A percentile compares a stretch with the other conserved stretches of the same genome.
These are phyloP conservation scores for Euwallacea fornicatus DNA, from an alignment of 1,140 invertebrate genomes.

Conservation along the genomic window DNA sequence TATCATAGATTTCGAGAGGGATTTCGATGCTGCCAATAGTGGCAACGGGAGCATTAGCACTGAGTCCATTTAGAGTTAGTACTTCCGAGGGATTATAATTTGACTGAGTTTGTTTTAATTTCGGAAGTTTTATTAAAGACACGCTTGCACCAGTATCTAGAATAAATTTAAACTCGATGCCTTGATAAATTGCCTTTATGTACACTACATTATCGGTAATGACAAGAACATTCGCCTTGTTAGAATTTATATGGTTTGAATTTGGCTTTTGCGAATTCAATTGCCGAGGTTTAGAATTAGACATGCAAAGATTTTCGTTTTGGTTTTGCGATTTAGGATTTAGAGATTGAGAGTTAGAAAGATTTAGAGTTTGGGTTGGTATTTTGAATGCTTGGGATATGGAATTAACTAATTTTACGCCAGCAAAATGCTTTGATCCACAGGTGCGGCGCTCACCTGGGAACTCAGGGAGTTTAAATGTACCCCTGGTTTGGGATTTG, in stretches of 20 bases:
- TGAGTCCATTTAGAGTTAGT: slow-evolving; percentile 26
- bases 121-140: slow-evolving; percentile 29
- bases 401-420: slow-evolving; percentile 7
- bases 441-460: slow-evolving; percentile 22
- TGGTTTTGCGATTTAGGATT: background rate
- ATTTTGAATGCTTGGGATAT: background rate
- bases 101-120: slow-evolving; percentile 21
- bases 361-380: background rate
- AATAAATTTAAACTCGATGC: slow-evolving; percentile 27
- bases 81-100: slow-evolving; percentile 15
- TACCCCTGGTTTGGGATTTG: background rate
- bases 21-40: slow-evolving; percentile 15
- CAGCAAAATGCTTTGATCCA: slow-evolving; percentile 18
- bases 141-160: slow-evolving; percentile 35
- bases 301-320: background rate
- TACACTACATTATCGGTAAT: too few relatives aligned
- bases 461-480: slow-evolving; percentile 30
- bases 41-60: slow-evolving; percentile 4
- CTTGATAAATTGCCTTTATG: too few relatives aligned
- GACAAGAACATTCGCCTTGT: too few relatives aligned
- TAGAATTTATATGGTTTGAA: too few relatives aligned
- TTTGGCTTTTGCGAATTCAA: background rate
- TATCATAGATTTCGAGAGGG: slow-evolving; percentile 1
- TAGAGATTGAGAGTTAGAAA: background rate
- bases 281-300: background rate